These are phyloP conservation scores for Neogobius melanostomus DNA, from an alignment of 2,113 vertebrate genomes.

Conservation along the genomic window DNA sequence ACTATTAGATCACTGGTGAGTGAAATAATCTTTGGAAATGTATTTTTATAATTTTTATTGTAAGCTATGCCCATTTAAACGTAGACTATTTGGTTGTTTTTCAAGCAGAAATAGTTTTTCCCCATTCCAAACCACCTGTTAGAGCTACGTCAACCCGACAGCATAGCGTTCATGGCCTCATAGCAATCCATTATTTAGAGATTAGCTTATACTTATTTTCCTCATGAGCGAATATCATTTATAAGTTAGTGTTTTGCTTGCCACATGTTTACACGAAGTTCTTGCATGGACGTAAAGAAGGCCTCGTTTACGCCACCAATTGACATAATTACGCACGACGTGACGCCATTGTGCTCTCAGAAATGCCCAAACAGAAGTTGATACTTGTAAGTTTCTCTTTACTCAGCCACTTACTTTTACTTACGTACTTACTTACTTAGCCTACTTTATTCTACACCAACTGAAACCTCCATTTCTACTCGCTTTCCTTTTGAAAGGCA, in stretches of 20 bases:
- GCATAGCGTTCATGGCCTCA: neutral
- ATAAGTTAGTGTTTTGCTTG: neutral
- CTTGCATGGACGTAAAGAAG: neutral
- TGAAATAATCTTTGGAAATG: neutral
- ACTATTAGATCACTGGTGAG: neutral
- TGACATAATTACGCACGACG: slow-evolving; percentile 23
- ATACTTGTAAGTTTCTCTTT: neutral
- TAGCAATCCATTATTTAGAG: neutral
- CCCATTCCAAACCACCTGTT: slow-evolving; percentile 46
- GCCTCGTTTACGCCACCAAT: neutral
- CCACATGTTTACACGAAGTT: neutral
- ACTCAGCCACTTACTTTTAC: neutral
- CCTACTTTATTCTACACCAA: neutral
- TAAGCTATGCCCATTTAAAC: too few relatives aligned
- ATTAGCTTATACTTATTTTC: neutral
- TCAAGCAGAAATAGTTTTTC: too few relatives aligned
- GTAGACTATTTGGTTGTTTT: too few relatives aligned
- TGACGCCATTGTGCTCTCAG: slow-evolving; percentile 18
- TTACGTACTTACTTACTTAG: neutral
- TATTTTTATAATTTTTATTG: slow-evolving; percentile 26
- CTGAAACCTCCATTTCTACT: too few relatives aligned
- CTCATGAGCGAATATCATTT: neutral
- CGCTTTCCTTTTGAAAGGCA: too few relatives aligned
- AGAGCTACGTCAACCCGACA: neutral
- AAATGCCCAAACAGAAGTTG: neutral